These are phyloP conservation scores for Platysternon megacephalum DNA, from an alignment of 2,113 vertebrate species.

Conservation along the genomic window DNA sequence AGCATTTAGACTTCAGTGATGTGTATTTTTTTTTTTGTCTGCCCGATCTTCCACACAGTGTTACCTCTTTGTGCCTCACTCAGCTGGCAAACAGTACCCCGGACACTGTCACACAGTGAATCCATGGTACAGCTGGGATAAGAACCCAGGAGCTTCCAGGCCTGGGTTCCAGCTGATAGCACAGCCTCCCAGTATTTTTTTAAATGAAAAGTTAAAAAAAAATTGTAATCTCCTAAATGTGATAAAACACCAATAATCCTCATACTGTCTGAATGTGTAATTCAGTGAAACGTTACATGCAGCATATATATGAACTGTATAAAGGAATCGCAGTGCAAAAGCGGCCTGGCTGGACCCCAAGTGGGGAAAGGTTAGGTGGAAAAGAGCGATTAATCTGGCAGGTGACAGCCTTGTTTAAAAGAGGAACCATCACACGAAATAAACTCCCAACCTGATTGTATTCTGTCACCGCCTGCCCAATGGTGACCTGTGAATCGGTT, in stretches of 20 bases:
- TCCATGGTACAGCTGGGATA: neutral
- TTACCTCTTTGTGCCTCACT: neutral
- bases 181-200: neutral
- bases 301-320: accelerated
- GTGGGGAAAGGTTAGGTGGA: accelerated
- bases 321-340: neutral
- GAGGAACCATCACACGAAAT: accelerated
- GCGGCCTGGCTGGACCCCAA: neutral
- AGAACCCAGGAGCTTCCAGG: neutral
- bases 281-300: accelerated
- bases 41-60: accelerated
- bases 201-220: neutral
- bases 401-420: accelerated
- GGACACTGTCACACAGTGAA: accelerated
- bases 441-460: accelerated
- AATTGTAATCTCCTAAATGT: neutral
- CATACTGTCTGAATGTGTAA: accelerated
- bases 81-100: neutral
- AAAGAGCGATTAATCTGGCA: accelerated
- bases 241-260: accelerated
- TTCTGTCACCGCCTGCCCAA: accelerated
- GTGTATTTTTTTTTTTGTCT: neutral
- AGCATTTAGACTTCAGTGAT: accelerated
- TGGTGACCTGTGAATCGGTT: accelerated
- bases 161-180: neutral